A percentile compares a stretch with the other conserved stretches of the same genome.
These are phyloP conservation scores for Orchestes rusci DNA, from an alignment of 2,888 invertebrate genomes.

Conservation along the genomic window DNA sequence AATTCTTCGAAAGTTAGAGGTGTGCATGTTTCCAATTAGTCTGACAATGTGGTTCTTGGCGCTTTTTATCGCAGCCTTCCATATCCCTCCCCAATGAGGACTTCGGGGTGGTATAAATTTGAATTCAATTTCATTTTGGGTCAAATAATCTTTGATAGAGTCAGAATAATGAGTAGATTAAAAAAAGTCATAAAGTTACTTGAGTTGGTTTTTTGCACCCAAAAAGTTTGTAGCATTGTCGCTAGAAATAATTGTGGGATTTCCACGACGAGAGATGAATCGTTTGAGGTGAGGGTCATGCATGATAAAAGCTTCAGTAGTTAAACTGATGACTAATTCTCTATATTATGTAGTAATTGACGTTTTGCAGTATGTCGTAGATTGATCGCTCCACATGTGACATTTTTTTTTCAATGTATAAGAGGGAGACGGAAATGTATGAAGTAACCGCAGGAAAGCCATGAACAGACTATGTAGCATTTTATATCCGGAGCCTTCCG, in stretches of 20 bases:
- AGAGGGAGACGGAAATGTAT: no score
- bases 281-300: slow-evolving; percentile 8
- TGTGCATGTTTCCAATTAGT: slow-evolving; percentile 24
- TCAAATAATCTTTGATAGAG: neutral
- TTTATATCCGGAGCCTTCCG: slow-evolving; percentile 14
- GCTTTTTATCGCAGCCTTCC: slow-evolving; percentile 35
- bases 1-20: slow-evolving; percentile 33
- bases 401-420: no score
- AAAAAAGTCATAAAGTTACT: slow-evolving; percentile 12
- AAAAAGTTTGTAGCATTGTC: slow-evolving; percentile 12
- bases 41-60: slow-evolving; percentile 32
- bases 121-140: no score
- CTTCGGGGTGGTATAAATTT: no score
- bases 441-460: no score
- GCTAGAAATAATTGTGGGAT: slow-evolving; percentile 7
- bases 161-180: neutral
- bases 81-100: no score
- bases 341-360: slow-evolving; percentile 6
- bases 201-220: slow-evolving; percentile 10
- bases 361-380: no score
- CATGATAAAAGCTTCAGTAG: slow-evolving; percentile 8
- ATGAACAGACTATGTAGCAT: slow-evolving; percentile 8
- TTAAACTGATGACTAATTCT: slow-evolving; percentile 8
- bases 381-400: no score
- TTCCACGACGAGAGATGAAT: slow-evolving; percentile 12